Conservation (phyloP, 2,888 invertebrate species). For the Schizaphis graminum region DNA sequence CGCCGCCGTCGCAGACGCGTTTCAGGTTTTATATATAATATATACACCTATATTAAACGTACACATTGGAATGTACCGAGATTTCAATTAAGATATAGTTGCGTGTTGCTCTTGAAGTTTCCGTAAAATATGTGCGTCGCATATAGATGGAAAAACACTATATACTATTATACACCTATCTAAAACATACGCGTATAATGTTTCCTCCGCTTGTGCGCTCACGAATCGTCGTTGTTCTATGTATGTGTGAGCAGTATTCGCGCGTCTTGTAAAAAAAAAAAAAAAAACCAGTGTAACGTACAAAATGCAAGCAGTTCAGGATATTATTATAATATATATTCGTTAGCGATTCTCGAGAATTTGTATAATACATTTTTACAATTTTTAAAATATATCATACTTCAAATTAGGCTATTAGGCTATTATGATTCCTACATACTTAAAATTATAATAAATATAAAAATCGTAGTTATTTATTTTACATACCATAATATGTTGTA, state of each 20-base stretch:
- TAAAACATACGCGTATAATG: not conserved
- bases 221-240: not conserved
- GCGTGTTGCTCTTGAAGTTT: conserved; percentile 38
- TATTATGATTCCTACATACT: too few relatives aligned
- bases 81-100: conserved; percentile 45
- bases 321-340: not conserved
- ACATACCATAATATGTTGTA: too few relatives aligned
- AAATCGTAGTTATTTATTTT: too few relatives aligned
- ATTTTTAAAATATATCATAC: too few relatives aligned
- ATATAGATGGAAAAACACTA: not conserved
- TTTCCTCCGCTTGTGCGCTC: not conserved
- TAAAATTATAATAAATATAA: too few relatives aligned
- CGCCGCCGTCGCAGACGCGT: not conserved
- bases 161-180: not conserved
- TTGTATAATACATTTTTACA: too few relatives aligned
- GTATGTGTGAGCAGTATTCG: not conserved
- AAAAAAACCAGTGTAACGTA: not conserved
- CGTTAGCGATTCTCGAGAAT: not conserved
- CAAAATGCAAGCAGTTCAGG: not conserved
- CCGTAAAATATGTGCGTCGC: not conserved
- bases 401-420: too few relatives aligned
- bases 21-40: not conserved
- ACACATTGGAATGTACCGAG: not conserved
- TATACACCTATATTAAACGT: not conserved
- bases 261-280: not conserved